Percentiles rank a stretch among this genome's conserved stretches.
Conservation (phyloP, 1,140 invertebrate genomes). For the Xylocopa sonorina region DNA sequence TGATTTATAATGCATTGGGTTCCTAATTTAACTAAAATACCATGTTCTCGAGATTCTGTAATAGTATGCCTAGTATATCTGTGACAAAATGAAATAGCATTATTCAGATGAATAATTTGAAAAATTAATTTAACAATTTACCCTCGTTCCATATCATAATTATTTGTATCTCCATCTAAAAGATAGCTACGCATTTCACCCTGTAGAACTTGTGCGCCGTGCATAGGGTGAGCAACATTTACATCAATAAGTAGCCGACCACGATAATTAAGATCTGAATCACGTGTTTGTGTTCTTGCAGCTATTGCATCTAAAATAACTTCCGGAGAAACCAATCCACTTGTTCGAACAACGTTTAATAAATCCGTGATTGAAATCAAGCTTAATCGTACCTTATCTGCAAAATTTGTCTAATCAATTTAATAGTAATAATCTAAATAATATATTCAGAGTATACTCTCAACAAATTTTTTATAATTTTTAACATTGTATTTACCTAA, state of each 20-base stretch:
- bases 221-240: slow-evolving; percentile 92
- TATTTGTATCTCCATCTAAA: slow-evolving; percentile 92
- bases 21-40: slow-evolving; percentile 94
- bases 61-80: slow-evolving; percentile 96
- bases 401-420: slow-evolving; percentile 56
- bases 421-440: slow-evolving; percentile 9
- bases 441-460: slow-evolving; percentile 11
- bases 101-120: slow-evolving; percentile 6
- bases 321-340: slow-evolving; percentile 92
- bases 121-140: slow-evolving; percentile 52
- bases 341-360: slow-evolving; percentile 92
- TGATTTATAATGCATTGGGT: slow-evolving; percentile 96
- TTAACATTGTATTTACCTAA: slow-evolving; percentile 67
- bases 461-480: background rate
- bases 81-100: slow-evolving; percentile 6
- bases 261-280: slow-evolving; percentile 91
- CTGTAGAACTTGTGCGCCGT: slow-evolving; percentile 91
- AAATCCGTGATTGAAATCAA: slow-evolving; percentile 94
- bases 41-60: slow-evolving; percentile 89
- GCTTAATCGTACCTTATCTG: slow-evolving; percentile 88
- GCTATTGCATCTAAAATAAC: slow-evolving; percentile 97
- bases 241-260: slow-evolving; percentile 92
- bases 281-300: slow-evolving; percentile 88
- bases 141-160: slow-evolving; percentile 95
- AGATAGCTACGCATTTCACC: slow-evolving; percentile 94